A percentile compares a stretch with the other conserved stretches of the same genome.
These are phyloP conservation scores for Cephus sareptanus DNA, from an alignment of 2,888 invertebrate species.

Conservation along the genomic window DNA sequence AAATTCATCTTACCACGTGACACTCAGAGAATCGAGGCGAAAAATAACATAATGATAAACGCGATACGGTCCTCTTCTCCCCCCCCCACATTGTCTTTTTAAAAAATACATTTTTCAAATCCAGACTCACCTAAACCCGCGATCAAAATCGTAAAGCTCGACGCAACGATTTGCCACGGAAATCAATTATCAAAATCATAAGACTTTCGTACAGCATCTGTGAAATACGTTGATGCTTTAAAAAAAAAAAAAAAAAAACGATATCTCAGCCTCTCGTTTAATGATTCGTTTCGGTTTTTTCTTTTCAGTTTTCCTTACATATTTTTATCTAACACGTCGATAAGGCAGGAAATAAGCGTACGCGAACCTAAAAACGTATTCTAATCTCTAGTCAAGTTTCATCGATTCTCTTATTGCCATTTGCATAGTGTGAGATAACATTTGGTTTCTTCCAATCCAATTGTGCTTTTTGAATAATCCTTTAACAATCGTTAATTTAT, in stretches of 20 bases:
- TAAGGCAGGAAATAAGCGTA: background rate
- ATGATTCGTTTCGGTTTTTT: background rate
- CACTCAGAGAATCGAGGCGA: background rate
- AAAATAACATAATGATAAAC: background rate
- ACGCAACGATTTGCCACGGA: background rate
- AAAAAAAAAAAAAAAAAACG: no score
- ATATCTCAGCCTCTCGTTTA: background rate
- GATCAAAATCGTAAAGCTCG: background rate
- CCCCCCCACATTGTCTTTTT: background rate
- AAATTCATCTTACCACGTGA: background rate
- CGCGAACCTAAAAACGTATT: background rate
- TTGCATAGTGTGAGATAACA: background rate
- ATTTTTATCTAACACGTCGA: background rate
- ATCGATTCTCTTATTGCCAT: background rate
- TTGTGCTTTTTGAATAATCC: background rate
- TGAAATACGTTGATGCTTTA: background rate
- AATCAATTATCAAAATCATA: background rate
- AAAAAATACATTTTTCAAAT: background rate
- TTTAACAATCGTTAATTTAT: background rate
- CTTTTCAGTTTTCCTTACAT: background rate
- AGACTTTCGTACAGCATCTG: background rate
- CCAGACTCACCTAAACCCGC: background rate
- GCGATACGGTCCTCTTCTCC: background rate
- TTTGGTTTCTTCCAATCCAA: background rate
- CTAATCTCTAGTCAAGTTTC: background rate